These are phyloP conservation scores for Sylvicapra grimmia DNA, from an alignment of 2,113 vertebrate genomes.

Conservation along the genomic window DNA sequence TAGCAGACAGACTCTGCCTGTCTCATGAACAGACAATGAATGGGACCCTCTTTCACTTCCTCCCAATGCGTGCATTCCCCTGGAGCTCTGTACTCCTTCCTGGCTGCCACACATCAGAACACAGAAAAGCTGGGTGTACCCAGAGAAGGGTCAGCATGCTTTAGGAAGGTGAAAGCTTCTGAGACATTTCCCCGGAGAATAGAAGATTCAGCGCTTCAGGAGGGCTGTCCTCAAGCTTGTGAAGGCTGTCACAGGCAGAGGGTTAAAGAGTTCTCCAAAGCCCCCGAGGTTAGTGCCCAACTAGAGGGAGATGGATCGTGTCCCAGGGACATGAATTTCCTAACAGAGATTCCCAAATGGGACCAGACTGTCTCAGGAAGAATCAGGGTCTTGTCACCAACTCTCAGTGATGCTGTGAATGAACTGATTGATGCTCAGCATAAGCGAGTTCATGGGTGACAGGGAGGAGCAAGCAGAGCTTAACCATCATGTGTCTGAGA, in stretches of 20 bases:
- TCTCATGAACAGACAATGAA: accelerated
- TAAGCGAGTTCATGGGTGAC: background rate
- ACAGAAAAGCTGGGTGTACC: accelerated
- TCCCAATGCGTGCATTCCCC: accelerated
- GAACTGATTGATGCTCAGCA: background rate
- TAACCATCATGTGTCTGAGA: accelerated
- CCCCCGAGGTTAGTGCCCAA: too few relatives aligned
- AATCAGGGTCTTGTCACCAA: background rate
- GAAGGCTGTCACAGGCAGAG: background rate
- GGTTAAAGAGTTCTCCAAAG: accelerated
- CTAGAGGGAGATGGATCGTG: background rate
- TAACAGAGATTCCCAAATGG: background rate
- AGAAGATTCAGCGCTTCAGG: too few relatives aligned
- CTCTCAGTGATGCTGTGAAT: background rate
- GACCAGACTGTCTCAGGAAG: background rate
- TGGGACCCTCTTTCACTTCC: accelerated
- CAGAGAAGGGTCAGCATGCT: too few relatives aligned
- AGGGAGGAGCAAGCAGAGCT: accelerated
- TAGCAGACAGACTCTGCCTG: background rate
- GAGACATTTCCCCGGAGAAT: background rate
- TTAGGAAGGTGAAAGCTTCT: accelerated
- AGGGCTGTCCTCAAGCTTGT: accelerated
- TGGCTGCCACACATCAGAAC: background rate
- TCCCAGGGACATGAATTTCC: background rate
- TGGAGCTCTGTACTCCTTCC: background rate